Conservation (phyloP, 2,888 invertebrate species). For the Noctua janthina region DNA sequence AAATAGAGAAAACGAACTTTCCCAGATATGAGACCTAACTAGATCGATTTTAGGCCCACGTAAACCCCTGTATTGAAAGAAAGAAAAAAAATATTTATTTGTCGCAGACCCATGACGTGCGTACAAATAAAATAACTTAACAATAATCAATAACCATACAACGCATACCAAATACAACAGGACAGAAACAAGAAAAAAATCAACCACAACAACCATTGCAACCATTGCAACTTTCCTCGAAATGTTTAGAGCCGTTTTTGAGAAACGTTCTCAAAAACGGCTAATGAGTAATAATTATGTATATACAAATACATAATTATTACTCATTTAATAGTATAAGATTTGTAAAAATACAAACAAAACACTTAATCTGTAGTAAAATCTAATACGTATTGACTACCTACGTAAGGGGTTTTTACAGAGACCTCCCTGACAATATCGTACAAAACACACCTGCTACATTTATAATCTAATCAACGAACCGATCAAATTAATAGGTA, state of each 20-base stretch:
- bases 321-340: background rate
- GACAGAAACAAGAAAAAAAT: no score
- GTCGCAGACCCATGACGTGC: no score
- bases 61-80: no score
- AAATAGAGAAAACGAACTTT: background rate
- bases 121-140: no score
- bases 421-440: background rate
- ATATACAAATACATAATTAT: background rate
- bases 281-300: no score
- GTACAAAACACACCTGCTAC: background rate
- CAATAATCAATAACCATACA: no score
- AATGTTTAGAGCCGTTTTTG: no score
- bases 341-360: background rate
- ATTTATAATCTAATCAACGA: constrained; percentile 21
- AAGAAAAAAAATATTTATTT: no score
- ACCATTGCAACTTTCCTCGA: no score
- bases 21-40: background rate
- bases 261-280: no score
- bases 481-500: background rate
- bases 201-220: no score
- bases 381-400: background rate
- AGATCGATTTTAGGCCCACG: rapidly evolving
- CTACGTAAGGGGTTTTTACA: background rate
- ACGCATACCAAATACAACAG: no score
- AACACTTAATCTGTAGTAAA: background rate